Evolutionary conservation across 1,140 invertebrate species (phyloP).

Genomic region (Apis cerana): DNA sequence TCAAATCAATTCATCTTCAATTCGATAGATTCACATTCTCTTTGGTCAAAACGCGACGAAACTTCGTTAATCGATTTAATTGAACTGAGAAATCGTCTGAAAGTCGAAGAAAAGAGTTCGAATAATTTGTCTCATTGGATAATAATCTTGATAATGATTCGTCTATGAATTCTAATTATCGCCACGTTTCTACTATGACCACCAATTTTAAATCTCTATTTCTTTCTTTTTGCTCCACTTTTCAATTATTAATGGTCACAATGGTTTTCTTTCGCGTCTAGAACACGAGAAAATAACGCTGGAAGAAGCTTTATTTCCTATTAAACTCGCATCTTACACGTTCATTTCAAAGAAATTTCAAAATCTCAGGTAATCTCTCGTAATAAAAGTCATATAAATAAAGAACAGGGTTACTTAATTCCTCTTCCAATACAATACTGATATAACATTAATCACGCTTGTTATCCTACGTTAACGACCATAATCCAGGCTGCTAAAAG

Average conservation of each 20-base stretch:
- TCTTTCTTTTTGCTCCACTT: not conserved
- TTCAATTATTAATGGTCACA: too few relatives aligned
- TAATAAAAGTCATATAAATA: too few relatives aligned
- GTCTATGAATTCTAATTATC: constrained; percentile 49
- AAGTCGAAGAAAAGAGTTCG: not conserved
- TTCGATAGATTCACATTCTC: constrained; percentile 8
- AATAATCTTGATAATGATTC: constrained; percentile 13
- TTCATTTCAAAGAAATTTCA: too few relatives aligned
- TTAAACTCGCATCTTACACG: too few relatives aligned
- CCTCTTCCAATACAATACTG: not conserved
- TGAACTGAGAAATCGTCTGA: constrained; percentile 12
- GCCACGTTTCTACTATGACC: constrained; percentile 23
- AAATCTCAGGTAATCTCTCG: too few relatives aligned
- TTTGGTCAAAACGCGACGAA: not conserved
- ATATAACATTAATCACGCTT: not conserved
- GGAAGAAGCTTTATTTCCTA: too few relatives aligned
- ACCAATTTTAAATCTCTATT: constrained; percentile 1
- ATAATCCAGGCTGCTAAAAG: not conserved
- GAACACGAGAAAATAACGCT: too few relatives aligned
- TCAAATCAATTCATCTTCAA: not conserved
- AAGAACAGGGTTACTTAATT: not conserved
- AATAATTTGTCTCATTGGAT: constrained; percentile 42
- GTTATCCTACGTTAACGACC: not conserved
- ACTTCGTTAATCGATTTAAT: constrained; percentile 29
- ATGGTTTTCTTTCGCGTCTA: too few relatives aligned